These are phyloP conservation scores for Hemistola chrysoprasaria DNA, from an alignment of 2,888 invertebrate species.

Conservation along the genomic window DNA sequence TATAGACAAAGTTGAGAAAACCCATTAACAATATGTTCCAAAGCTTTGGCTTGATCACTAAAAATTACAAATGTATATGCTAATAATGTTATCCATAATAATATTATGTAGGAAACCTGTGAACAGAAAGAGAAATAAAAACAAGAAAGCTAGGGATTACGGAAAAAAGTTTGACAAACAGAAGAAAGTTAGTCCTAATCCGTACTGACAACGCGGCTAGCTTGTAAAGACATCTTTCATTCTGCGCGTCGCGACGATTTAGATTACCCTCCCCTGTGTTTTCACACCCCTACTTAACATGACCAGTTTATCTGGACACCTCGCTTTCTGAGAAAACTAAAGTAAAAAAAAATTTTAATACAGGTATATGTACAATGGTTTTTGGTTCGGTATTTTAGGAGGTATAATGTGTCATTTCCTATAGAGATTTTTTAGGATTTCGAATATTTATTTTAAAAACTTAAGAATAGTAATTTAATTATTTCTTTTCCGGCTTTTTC, in stretches of 20 bases:
- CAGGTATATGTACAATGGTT: constrained; percentile 32
- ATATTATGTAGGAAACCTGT: too few relatives aligned
- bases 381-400: constrained; percentile 32
- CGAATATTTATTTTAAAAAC: constrained; percentile 31
- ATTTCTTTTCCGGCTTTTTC: too few relatives aligned
- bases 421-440: constrained; percentile 34
- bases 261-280: constrained; percentile 58
- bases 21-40: too few relatives aligned
- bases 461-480: constrained; percentile 28
- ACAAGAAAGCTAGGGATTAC: too few relatives aligned
- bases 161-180: constrained; percentile 47
- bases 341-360: background rate
- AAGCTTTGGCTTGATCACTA: too few relatives aligned
- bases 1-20: too few relatives aligned
- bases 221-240: constrained; percentile 80
- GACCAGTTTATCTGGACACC: constrained; percentile 39
- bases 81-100: too few relatives aligned
- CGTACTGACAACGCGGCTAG: constrained; percentile 62
- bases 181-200: constrained; percentile 34
- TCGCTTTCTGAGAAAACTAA: background rate
- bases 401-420: constrained; percentile 75
- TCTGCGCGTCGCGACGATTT: constrained; percentile 59
- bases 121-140: too few relatives aligned
- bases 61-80: too few relatives aligned
- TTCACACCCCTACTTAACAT: constrained; percentile 47